phyloP scores from a whole-genome alignment of 2,797 vertebrate species.

The Molossus molossus region DNA sequence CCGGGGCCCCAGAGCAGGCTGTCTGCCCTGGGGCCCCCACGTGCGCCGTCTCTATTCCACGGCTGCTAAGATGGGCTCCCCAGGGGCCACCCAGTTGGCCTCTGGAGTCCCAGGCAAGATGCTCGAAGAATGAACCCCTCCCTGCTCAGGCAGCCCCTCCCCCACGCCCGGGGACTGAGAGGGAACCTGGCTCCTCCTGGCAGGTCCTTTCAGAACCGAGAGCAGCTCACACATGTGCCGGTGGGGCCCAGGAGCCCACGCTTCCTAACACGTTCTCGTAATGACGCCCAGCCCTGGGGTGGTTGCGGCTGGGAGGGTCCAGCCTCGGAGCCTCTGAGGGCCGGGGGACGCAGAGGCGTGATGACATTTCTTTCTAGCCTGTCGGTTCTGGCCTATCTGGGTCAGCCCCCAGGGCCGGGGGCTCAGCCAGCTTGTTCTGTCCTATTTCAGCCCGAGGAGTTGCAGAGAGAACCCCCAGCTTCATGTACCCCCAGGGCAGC shows the following conservation, averaged over 20 bases:
- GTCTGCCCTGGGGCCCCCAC: not conserved
- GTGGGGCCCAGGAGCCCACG: not conserved
- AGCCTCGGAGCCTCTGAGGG: not conserved
- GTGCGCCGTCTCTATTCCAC: not conserved
- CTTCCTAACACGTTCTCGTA: constrained; percentile 75
- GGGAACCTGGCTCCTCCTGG: not conserved
- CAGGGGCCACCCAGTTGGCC: not conserved
- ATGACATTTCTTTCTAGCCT: constrained; percentile 47
- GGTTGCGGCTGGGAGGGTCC: not conserved
- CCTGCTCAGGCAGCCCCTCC: not conserved
- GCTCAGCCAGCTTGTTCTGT: constrained; percentile 75
- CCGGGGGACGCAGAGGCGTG: not conserved
- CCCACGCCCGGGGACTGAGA: not conserved
- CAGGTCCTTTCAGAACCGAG: constrained; percentile 47
- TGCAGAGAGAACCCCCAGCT: constrained; percentile 94
- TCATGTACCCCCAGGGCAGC: constrained; percentile 94
- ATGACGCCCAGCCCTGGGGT: constrained; percentile 17
- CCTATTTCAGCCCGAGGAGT: constrained; percentile 93
- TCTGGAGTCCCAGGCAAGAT: not conserved
- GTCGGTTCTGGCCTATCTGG: not conserved
- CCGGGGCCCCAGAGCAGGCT: constrained; percentile 45
- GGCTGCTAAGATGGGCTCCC: not conserved
- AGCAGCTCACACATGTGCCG: constrained; percentile 4
- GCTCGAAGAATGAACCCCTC: not conserved
- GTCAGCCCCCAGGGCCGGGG: not conserved